Percentiles rank a stretch among this genome's conserved stretches.
Conservation (phyloP, 2,113 vertebrate genomes). For the Argyrosomus japonicus region DNA sequence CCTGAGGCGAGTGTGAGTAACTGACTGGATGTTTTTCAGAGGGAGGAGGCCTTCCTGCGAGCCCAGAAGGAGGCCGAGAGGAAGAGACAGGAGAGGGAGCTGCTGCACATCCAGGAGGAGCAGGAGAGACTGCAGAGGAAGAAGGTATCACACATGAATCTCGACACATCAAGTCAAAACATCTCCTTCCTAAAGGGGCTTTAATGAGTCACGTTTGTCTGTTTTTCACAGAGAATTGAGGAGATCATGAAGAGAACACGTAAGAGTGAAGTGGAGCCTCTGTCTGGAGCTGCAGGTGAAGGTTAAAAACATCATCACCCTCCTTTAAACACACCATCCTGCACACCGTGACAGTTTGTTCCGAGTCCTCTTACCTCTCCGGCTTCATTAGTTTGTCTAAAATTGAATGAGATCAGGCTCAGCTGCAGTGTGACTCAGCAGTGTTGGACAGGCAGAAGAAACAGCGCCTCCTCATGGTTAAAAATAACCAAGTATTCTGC, state of each 20-base stretch:
- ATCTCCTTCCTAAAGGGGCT: not conserved
- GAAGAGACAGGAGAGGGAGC: slow-evolving; percentile 91
- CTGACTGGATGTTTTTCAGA: slow-evolving; percentile 79
- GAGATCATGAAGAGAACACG: slow-evolving; percentile 99
- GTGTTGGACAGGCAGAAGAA: not conserved
- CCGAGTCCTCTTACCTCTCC: not conserved
- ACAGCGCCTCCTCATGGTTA: slow-evolving; percentile 55
- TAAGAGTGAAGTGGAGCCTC: slow-evolving; percentile 88
- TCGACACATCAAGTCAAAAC: not conserved
- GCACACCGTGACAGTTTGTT: not conserved
- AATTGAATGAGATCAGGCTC: not conserved
- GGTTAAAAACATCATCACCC: no score
- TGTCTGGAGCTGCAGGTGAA: slow-evolving; percentile 66
- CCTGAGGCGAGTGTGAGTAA: not conserved
- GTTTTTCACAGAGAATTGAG: slow-evolving; percentile 90
- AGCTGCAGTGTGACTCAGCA: slow-evolving; percentile 81
- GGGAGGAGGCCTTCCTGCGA: slow-evolving; percentile 90
- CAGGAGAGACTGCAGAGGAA: slow-evolving; percentile 95
- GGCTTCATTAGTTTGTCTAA: not conserved
- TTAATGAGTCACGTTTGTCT: not conserved
- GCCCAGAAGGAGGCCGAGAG: slow-evolving; percentile 91
- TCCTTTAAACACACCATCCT: not conserved
- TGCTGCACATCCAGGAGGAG: slow-evolving; percentile 95
- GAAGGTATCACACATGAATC: slow-evolving; percentile 85
- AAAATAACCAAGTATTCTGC: not conserved